Base-by-base conservation (phyloP, 2,888 invertebrate species). In the Rhagonycha fulva region DNA sequence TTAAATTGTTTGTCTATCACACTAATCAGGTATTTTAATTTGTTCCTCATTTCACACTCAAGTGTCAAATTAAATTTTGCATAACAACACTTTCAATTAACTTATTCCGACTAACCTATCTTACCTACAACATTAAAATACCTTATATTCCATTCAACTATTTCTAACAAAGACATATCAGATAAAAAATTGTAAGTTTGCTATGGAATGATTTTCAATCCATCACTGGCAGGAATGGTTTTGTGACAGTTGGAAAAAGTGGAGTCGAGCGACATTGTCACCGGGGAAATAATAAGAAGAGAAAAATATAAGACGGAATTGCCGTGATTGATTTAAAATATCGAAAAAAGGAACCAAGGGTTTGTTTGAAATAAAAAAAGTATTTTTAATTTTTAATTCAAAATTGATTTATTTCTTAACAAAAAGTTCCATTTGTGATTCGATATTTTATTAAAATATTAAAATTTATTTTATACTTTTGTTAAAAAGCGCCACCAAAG, bases 201-300 rank as follows among this genome's bases (percentile, higher is more conserved):
- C 81, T 78, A 72, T 75, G 82, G 81, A 84, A 84, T 83, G 84
- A 84, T 84, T 82, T 84, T 85, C 86, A 85, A 86, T 86, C 85
- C 82, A 86, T 86, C 86, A 86, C 83, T 79, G 78, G 77, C 82
- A 82, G 82, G 82, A 83, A 83, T 80, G 82, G 82, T 82, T 80
- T 79, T 81, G 80, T 82, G 85, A 85, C 85, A 85, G 84, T 78
- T 81, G 82, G 82, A 84, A 84, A 85, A 84, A 84, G 83, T 81
- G 80, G 82, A 86, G 84, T 83, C 84, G 81, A 81, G 84, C 83
- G 84, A 84, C 85, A 85, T 81, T 84, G 85, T 85, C 86, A 84
- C 85, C 84, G 82, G 84, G 83, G 84, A 85, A 86, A 86, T 86
- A 86, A 86, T 86, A 86, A 85, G 83, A 83, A 82, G 82, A 85